Evolutionary conservation across 92 coral and sea anemone species (phyloP).

Genomic region (Zoanthus sansibaricus): DNA sequence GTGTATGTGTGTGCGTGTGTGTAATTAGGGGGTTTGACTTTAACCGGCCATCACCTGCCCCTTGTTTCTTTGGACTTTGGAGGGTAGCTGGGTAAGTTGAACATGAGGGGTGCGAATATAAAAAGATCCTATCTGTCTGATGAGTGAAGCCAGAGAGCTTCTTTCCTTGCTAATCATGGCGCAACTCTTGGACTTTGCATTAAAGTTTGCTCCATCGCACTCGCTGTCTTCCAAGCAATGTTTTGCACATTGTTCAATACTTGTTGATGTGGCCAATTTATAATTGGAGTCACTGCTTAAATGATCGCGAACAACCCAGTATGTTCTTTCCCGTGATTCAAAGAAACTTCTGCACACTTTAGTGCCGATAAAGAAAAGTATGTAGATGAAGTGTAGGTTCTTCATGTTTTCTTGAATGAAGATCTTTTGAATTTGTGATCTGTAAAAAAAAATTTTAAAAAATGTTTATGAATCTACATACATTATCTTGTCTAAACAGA

Average conservation of each 20-base stretch:
- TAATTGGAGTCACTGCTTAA: not conserved
- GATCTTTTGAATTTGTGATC: not conserved
- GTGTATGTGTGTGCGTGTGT: no score
- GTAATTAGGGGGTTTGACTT: no score
- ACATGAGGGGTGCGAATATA: not conserved
- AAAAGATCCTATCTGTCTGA: conserved; percentile 3
- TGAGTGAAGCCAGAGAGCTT: not conserved
- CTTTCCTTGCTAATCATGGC: not conserved
- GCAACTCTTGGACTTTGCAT: conserved; percentile 11
- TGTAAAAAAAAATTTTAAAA: not conserved
- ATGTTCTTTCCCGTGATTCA: conserved; percentile 23
- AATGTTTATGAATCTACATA: not conserved
- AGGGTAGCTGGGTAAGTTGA: no score
- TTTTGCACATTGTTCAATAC: conserved; percentile 3
- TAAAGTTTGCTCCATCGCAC: conserved; percentile 21
- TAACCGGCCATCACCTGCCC: no score
- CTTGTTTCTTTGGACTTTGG: no score
- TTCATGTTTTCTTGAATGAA: not conserved
- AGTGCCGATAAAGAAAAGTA: not conserved
- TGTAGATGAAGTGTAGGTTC: not conserved
- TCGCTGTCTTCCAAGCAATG: not conserved
- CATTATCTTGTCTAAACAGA: not conserved
- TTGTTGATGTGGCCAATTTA: not conserved
- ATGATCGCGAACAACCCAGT: conserved; percentile 16
- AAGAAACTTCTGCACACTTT: not conserved